Conservation (phyloP, 2,113 vertebrate genomes). For the Protobothrops mucrosquamatus region DNA sequence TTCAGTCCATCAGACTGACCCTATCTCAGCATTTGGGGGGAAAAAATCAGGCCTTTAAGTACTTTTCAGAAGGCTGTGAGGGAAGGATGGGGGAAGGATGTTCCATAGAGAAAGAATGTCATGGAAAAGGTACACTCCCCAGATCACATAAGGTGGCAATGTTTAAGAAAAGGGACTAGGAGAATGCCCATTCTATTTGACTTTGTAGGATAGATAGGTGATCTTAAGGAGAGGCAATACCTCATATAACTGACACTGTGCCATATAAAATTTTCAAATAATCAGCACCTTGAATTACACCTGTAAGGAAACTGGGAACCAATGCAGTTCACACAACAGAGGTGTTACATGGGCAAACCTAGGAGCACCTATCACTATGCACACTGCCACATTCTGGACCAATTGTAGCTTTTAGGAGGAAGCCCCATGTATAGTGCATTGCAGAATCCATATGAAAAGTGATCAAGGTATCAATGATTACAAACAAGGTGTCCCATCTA, state of each 20-base stretch:
- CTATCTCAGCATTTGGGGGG: background rate
- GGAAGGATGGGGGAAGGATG: background rate
- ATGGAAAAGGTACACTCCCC: background rate
- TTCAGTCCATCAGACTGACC: background rate
- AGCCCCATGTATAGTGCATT: background rate
- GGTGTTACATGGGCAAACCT: background rate
- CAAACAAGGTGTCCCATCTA: background rate
- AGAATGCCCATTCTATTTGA: background rate
- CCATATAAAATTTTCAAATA: background rate
- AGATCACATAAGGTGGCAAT: background rate
- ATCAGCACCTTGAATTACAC: background rate
- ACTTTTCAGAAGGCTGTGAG: background rate
- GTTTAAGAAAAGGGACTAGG: background rate
- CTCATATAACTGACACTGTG: background rate
- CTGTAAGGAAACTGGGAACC: background rate
- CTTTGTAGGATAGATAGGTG: background rate
- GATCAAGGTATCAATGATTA: background rate
- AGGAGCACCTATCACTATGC: background rate
- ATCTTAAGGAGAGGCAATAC: background rate
- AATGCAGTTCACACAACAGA: background rate
- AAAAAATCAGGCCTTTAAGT: background rate
- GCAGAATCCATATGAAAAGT: background rate
- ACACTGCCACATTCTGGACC: background rate
- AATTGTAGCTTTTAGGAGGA: background rate
- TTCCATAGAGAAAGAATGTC: background rate